Conservation (phyloP, 1,140 invertebrate genomes). For the Drosophila nebulosa region DNA sequence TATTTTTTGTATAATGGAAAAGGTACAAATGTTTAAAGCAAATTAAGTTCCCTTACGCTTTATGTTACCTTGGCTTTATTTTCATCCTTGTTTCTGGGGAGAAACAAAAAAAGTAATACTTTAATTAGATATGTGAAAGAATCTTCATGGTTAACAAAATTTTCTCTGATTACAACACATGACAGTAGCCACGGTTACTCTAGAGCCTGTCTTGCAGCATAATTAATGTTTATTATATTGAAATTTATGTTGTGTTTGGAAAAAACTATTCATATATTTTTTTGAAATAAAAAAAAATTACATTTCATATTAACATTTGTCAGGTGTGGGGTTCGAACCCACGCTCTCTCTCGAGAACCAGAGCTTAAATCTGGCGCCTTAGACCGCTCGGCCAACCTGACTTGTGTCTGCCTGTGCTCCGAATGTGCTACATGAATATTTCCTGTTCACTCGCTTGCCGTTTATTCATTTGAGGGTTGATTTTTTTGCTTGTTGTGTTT, state of each 20-base stretch:
- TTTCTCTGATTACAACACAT: too few species aligned
- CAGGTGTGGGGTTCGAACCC: constrained; percentile 89
- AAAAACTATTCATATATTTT: neutral
- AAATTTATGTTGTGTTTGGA: too few species aligned
- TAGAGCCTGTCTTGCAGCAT: neutral
- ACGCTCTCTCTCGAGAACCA: constrained; percentile 87
- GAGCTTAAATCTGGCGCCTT: constrained; percentile 89
- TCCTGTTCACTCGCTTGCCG: neutral
- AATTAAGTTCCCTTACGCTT: too few species aligned
- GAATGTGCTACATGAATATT: constrained; percentile 46
- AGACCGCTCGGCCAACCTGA: constrained; percentile 88
- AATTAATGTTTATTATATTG: too few species aligned
- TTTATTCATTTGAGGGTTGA: neutral
- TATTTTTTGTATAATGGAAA: neutral
- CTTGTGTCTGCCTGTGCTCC: constrained; percentile 42
- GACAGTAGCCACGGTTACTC: too few species aligned
- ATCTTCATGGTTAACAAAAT: too few species aligned
- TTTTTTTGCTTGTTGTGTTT: neutral
- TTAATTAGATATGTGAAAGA: too few species aligned
- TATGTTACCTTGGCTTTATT: too few species aligned
- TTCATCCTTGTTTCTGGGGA: too few species aligned
- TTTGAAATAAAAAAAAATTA: constrained; percentile 20
- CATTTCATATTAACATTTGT: constrained; percentile 74
- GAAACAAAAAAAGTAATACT: neutral
- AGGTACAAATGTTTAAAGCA: too few species aligned